Evolutionary conservation across 2,113 vertebrate species (phyloP).

Genomic region (Bombycilla garrulus): DNA sequence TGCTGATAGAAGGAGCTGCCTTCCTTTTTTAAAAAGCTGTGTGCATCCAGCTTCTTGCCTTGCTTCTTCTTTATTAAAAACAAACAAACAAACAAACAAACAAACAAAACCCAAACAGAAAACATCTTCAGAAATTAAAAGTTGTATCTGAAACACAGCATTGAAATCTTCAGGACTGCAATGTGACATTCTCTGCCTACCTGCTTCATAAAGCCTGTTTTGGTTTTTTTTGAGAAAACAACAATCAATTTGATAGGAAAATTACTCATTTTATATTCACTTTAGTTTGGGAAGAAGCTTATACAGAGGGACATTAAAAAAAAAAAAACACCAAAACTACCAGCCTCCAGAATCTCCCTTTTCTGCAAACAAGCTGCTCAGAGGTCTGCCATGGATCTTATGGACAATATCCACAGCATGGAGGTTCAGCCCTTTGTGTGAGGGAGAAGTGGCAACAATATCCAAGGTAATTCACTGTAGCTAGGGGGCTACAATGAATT

Average conservation of each 20-base stretch:
- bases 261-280: neutral
- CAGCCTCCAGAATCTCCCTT: neutral
- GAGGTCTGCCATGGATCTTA: neutral
- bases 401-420: neutral
- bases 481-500: too few species aligned
- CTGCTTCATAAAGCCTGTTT: too few species aligned
- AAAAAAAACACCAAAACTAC: neutral
- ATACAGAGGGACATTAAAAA: neutral
- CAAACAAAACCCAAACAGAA: too few species aligned
- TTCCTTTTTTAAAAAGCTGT: neutral
- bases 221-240: neutral
- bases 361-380: neutral
- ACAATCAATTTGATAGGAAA: neutral
- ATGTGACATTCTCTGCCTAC: neutral
- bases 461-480: neutral
- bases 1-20: neutral
- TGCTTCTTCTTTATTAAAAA: neutral
- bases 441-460: neutral
- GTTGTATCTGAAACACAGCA: rapidly evolving
- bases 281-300: neutral
- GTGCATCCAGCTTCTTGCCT: neutral
- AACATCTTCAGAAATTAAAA: neutral
- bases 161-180: neutral
- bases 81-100: too few species aligned
- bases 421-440: neutral